Percentiles rank a stretch among this genome's conserved stretches.
phyloP scores from a whole-genome alignment of 2,113 vertebrate species.

The Apodemus speciosus region DNA sequence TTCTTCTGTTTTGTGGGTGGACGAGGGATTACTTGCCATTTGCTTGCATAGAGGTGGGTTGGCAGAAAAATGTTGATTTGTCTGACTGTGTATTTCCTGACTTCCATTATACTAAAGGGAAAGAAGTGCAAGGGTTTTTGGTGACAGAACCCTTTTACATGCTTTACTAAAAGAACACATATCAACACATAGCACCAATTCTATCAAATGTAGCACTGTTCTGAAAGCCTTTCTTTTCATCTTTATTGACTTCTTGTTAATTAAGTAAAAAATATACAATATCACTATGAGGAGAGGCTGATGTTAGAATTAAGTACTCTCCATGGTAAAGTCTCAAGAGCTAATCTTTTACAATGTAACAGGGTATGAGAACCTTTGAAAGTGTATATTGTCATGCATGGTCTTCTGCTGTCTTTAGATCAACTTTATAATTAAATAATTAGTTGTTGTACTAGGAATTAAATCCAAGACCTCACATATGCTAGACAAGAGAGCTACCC shows the following conservation, averaged over 20 bases:
- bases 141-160: conserved; percentile 9
- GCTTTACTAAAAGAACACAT: neutral
- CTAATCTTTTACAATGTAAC: neutral
- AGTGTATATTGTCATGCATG: neutral
- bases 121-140: conserved; percentile 56
- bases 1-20: conserved; percentile 9
- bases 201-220: conserved; percentile 8
- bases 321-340: neutral
- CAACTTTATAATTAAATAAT: neutral
- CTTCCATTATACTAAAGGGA: conserved; percentile 64
- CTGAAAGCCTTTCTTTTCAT: neutral
- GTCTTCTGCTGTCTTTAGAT: conserved; percentile 35
- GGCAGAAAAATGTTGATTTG: conserved; percentile 27
- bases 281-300: neutral
- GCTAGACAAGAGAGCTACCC: neutral
- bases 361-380: neutral
- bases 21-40: conserved; percentile 2
- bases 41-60: neutral
- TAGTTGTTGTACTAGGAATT: neutral
- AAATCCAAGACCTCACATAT: neutral
- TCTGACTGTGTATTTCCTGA: conserved; percentile 48
- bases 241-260: neutral
- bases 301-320: neutral
- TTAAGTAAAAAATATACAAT: neutral
- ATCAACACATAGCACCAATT: neutral